phyloP scores from a whole-genome alignment of 1,140 invertebrate species.

The Berghia stephanieae region DNA sequence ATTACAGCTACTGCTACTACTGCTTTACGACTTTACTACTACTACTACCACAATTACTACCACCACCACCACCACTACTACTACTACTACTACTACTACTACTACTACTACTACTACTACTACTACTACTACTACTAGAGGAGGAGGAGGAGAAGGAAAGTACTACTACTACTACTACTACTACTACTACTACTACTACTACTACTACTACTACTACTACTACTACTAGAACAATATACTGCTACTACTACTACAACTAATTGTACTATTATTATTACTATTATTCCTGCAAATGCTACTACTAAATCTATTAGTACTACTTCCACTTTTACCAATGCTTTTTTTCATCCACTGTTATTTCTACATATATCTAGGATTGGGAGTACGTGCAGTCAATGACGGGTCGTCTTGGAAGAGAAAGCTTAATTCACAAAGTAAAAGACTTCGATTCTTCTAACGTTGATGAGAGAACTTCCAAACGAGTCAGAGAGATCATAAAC shows the following conservation, averaged over 20 bases:
- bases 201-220: slow-evolving; percentile 7
- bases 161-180: slow-evolving; percentile 8
- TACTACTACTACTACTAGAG: not conserved
- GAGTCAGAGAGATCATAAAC: slow-evolving; percentile 46
- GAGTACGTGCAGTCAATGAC: slow-evolving; percentile 47
- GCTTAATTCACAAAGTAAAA: slow-evolving; percentile 48
- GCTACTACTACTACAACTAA: slow-evolving; percentile 1
- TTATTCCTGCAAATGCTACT: not conserved
- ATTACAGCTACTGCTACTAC: not conserved
- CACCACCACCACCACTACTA: not conserved
- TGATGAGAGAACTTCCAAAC: slow-evolving; percentile 38
- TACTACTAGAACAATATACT: not conserved
- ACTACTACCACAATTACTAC: too few species aligned
- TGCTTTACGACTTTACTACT: not conserved
- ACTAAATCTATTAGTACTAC: not conserved
- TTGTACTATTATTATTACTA: too few species aligned
- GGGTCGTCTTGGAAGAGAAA: slow-evolving; percentile 51
- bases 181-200: slow-evolving; percentile 7
- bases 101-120: not conserved
- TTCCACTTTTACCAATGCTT: not conserved
- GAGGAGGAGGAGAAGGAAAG: too few species aligned
- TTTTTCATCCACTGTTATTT: not conserved
- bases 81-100: not conserved
- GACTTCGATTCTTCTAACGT: slow-evolving; percentile 52
- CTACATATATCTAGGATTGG: slow-evolving; percentile 60